Evolutionary conservation across 2,113 vertebrate genomes (phyloP).

Genomic region (Falcunculus frontatus): DNA sequence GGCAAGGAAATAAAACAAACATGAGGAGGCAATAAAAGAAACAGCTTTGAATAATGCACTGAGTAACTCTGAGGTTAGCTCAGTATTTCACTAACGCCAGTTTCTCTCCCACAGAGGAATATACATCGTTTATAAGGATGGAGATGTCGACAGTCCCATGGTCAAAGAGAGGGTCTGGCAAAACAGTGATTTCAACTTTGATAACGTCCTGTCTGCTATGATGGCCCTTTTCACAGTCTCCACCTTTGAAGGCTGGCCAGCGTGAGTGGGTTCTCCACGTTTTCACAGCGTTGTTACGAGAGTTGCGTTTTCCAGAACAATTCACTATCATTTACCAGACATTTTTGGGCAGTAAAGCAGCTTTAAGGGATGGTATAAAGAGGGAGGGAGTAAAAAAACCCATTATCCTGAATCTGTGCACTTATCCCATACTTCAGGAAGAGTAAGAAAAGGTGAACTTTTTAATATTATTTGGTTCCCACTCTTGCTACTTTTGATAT

Average conservation of each 20-base stretch:
- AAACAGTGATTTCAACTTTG: slow-evolving; percentile 98
- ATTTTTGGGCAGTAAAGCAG: not conserved
- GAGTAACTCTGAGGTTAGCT: not conserved
- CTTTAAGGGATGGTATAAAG: not conserved
- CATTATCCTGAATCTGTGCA: not conserved
- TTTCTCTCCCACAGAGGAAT: slow-evolving; percentile 78
- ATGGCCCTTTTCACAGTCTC: slow-evolving; percentile 99
- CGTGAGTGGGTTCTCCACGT: slow-evolving; percentile 75
- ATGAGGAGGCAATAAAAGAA: not conserved
- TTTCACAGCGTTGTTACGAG: not conserved
- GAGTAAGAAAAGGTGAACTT: not conserved
- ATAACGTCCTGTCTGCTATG: slow-evolving; percentile 97
- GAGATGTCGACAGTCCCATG: slow-evolving; percentile 90
- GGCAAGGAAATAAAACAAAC: not conserved
- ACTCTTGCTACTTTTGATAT: not conserved
- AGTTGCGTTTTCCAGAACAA: not conserved
- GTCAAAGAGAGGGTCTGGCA: slow-evolving; percentile 90
- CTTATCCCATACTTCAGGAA: not conserved
- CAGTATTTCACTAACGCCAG: not conserved
- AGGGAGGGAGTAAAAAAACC: not conserved
- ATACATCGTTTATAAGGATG: slow-evolving; percentile 95
- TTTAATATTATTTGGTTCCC: not conserved
- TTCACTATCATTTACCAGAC: not conserved
- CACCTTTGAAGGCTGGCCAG: slow-evolving; percentile 97
- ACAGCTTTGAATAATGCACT: not conserved